Conservation (phyloP, 2,797 vertebrate genomes). For the Spinibarbus caldwelli region DNA sequence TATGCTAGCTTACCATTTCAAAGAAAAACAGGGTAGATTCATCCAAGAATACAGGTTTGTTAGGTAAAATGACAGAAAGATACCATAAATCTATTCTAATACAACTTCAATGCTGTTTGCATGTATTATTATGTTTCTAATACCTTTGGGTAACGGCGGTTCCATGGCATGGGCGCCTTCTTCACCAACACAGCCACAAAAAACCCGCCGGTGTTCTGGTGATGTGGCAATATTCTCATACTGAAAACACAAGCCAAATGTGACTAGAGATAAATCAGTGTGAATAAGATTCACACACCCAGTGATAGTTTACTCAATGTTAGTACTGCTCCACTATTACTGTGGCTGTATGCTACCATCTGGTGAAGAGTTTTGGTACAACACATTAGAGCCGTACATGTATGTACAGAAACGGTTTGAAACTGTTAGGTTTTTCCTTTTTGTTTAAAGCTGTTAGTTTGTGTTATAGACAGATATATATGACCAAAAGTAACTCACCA, state of each 20-base stretch:
- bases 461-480: not conserved
- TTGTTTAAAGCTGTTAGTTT: no score
- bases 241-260: constrained; percentile 68
- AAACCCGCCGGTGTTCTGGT: constrained; percentile 98
- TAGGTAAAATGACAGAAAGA: not conserved
- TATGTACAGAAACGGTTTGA: no score
- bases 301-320: not conserved
- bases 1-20: no score
- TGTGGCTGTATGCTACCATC: not conserved
- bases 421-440: not conserved
- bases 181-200: constrained; percentile 97
- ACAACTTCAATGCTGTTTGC: not conserved
- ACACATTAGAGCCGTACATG: no score
- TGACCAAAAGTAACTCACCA: constrained; percentile 77
- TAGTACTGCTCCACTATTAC: not conserved
- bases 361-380: not conserved
- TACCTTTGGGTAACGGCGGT: constrained; percentile 92
- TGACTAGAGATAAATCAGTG: not conserved
- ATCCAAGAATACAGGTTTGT: not conserved
- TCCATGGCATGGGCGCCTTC: constrained; percentile 95
- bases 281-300: not conserved
- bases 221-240: constrained; percentile 96
- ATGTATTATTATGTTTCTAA: not conserved
- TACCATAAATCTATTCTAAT: not conserved
- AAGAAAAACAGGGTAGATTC: constrained; percentile 14